Conservation (phyloP, 1,140 invertebrate species). For the Eumaeus atala region DNA sequence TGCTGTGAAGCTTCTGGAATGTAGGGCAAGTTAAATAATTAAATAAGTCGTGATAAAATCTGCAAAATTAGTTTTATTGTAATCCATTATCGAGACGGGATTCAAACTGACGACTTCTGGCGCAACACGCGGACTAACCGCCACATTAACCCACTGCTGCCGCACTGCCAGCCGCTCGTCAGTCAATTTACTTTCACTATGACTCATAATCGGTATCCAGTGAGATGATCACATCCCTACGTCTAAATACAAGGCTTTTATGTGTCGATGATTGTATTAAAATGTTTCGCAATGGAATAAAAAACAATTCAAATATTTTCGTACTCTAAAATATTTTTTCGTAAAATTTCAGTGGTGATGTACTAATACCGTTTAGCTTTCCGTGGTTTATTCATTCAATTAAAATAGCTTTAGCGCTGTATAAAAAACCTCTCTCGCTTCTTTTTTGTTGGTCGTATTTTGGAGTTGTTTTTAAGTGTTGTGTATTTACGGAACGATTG, state of each 20-base stretch:
- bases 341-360: not conserved
- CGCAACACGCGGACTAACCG: no score
- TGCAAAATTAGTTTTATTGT: no score
- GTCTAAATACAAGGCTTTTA: not conserved
- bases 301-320: not conserved
- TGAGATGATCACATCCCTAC: no score
- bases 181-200: no score
- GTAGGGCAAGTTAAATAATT: no score
- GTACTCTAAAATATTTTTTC: slow-evolving; percentile 1
- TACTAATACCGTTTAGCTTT: slow-evolving; percentile 8
- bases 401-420: slow-evolving; percentile 5
- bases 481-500: slow-evolving; percentile 4
- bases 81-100: no score
- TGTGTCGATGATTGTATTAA: not conserved
- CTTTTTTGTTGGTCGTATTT: not conserved
- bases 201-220: no score
- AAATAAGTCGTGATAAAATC: no score
- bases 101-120: no score
- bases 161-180: no score
- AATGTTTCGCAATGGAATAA: slow-evolving; percentile 6
- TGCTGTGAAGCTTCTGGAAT: no score
- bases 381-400: slow-evolving; percentile 6
- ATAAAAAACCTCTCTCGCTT: not conserved
- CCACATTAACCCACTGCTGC: no score
- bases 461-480: slow-evolving; percentile 1